These are phyloP conservation scores for Tryphoninae sp. DNA, from an alignment of 2,888 invertebrate species.

Conservation along the genomic window DNA sequence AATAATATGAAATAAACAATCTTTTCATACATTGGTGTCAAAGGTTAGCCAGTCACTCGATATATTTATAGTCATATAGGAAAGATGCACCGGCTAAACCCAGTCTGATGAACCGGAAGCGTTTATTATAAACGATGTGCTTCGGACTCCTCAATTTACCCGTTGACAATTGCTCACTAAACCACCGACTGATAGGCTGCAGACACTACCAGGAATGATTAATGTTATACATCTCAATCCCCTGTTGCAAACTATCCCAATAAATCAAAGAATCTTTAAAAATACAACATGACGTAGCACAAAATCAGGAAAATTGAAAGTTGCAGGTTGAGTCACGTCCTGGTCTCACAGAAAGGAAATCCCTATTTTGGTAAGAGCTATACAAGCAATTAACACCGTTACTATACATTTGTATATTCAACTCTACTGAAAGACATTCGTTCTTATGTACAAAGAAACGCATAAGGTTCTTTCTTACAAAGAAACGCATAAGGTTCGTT, in stretches of 20 bases:
- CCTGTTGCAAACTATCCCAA: not conserved
- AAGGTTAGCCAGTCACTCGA: too few relatives aligned
- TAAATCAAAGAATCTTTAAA: not conserved
- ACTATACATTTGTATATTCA: not conserved
- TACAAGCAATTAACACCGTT: too few relatives aligned
- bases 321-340: not conserved
- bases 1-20: not conserved
- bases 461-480: slow-evolving; percentile 3
- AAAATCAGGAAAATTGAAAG: not conserved
- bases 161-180: slow-evolving; percentile 1
- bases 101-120: slow-evolving; percentile 43
- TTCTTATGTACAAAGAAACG: not conserved
- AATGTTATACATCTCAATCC: not conserved
- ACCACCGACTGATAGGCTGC: not conserved
- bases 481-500: slow-evolving; percentile 11
- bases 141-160: slow-evolving; percentile 15
- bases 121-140: slow-evolving; percentile 19
- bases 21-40: too few relatives aligned
- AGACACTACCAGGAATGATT: not conserved
- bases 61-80: not conserved
- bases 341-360: too few relatives aligned
- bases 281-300: not conserved
- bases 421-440: not conserved
- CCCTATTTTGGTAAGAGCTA: too few relatives aligned
- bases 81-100: not conserved